Percentiles rank a stretch among this genome's conserved stretches.
phyloP scores from a whole-genome alignment of 2,113 vertebrate genomes.

The Herpetotheres cachinnans region DNA sequence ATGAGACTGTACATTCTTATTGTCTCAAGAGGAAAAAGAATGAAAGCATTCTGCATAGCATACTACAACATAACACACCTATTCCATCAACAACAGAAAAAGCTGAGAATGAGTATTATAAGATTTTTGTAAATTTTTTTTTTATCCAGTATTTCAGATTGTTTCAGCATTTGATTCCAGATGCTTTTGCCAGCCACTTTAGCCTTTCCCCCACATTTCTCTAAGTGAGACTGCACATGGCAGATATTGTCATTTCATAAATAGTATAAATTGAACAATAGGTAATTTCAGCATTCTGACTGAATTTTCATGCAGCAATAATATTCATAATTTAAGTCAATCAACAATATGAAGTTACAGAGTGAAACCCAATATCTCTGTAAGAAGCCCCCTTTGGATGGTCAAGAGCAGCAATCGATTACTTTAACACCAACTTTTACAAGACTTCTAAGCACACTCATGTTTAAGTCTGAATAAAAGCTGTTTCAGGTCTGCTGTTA shows the following conservation, averaged over 20 bases:
- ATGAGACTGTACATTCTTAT: background rate
- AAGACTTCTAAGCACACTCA: background rate
- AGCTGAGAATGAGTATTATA: background rate
- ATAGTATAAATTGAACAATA: background rate
- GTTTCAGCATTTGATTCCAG: background rate
- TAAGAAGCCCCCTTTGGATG: background rate
- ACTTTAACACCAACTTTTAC: background rate
- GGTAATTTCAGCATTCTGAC: background rate
- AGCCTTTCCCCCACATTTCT: background rate
- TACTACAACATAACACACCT: background rate
- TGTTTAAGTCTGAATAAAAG: background rate
- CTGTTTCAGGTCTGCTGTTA: background rate
- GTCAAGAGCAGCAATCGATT: background rate
- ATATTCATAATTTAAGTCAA: background rate
- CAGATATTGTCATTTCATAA: background rate
- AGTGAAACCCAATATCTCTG: background rate
- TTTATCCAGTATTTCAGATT: background rate
- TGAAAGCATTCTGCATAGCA: background rate
- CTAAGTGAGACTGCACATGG: background rate
- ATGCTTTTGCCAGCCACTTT: background rate
- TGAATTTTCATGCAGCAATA: background rate
- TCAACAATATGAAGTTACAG: background rate
- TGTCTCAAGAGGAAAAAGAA: background rate
- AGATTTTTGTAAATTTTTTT: background rate
- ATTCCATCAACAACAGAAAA: background rate